A percentile compares a stretch with the other conserved stretches of the same genome.
These are phyloP conservation scores for Adelosebastes latens DNA, from an alignment of 2,797 vertebrate genomes.

Conservation along the genomic window DNA sequence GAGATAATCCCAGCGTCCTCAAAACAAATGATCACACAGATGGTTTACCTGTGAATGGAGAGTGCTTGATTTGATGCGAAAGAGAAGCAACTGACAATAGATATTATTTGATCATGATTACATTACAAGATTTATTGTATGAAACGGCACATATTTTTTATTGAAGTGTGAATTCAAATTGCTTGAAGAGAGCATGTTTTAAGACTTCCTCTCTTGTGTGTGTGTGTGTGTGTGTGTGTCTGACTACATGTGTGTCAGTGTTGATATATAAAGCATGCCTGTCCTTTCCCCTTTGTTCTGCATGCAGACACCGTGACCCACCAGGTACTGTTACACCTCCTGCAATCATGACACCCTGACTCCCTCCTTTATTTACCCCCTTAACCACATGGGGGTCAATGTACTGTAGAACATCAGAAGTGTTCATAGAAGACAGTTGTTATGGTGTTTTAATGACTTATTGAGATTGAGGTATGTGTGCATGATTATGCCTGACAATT, in stretches of 20 bases:
- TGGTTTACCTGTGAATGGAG: background rate
- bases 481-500: background rate
- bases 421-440: background rate
- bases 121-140: background rate
- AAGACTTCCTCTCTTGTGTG: background rate
- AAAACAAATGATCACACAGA: background rate
- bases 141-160: background rate
- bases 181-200: background rate
- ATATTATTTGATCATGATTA: background rate
- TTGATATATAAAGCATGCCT: constrained; percentile 63
- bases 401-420: background rate
- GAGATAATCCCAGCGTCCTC: background rate
- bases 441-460: background rate
- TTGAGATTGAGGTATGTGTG: background rate
- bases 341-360: background rate
- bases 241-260: constrained; percentile 11
- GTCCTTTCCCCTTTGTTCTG: constrained; percentile 68
- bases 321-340: constrained; percentile 73
- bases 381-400: background rate
- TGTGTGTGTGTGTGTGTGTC: background rate
- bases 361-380: background rate
- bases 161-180: background rate
- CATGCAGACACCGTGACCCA: constrained; percentile 77
- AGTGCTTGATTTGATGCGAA: background rate
- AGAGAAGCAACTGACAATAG: too few relatives aligned